Base-by-base conservation (phyloP, 1,140 invertebrate species). In the Eupristina koningsbergeri region DNA sequence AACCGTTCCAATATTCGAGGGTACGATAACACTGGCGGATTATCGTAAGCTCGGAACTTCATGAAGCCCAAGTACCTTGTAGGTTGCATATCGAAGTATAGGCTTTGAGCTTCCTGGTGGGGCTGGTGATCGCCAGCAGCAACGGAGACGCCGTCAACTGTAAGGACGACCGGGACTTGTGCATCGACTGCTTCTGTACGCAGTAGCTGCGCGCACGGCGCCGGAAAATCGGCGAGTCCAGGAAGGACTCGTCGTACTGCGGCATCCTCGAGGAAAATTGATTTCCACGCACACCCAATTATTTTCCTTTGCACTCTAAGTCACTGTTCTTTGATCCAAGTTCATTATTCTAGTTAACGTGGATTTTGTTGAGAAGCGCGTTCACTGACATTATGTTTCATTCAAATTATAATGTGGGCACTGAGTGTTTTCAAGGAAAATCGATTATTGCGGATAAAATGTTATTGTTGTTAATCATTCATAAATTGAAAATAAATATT, bases 181-280 rank as follows among this genome's bases (percentile, higher is more conserved):
- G 88, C 61, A 89, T 87, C 81, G 87, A 84, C 78, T 89, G 88
- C 87, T 91, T 92, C 69, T 91, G 89, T 84, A 92, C 88, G 80
- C 90, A 90, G 83, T 92, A 92, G 81, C 90, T 92, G 61, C 90
- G 90, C n/a, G 90, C 89, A n/a, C 92, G 91, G 67, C 91, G 89
- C 73, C 91, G 89, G 85, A 92, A 92, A 63, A 90, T 85, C 79
- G 91, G 91, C 84, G 91, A 92, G 76, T 91, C 89, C 39, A 91
- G 88, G 80, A 92, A 91, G 22, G 88, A 89, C 64, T 92, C 92
- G 87, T 92, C 92, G 89, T 91, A 92, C 61, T 92, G 91, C 67
- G 92, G 91, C 92, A 92, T 92, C 45, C 34, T 15, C 45, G 31
- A 17, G 9, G 8, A 1, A 50, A 2, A 17, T 9, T 17, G 9